Conservation (phyloP, 1,140 invertebrate genomes). For the Triops longicaudatus region DNA sequence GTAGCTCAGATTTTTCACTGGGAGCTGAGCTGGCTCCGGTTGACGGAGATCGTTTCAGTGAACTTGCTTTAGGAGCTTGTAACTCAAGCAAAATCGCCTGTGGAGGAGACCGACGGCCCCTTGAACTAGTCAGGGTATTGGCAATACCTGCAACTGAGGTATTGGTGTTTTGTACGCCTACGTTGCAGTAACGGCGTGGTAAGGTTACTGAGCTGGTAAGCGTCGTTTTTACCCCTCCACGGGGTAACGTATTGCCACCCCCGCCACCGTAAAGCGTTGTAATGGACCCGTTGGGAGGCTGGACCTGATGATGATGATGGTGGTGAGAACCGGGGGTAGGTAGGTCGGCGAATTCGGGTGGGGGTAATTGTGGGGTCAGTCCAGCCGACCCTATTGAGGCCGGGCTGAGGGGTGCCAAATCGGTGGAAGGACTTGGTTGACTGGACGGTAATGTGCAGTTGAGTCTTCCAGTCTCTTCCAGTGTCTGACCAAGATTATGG, state of each 20-base stretch:
- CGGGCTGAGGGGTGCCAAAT: slow-evolving; percentile 27
- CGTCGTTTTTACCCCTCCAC: slow-evolving; percentile 21
- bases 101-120: background rate
- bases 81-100: background rate
- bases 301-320: slow-evolving; percentile 19
- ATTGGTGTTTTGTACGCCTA: background rate
- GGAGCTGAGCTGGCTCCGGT: background rate
- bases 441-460: slow-evolving; percentile 30
- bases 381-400: slow-evolving; percentile 29
- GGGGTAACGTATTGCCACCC: slow-evolving; percentile 32
- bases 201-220: background rate
- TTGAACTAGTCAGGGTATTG: background rate
- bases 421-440: slow-evolving; percentile 23
- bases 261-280: slow-evolving; percentile 28
- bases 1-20: background rate
- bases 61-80: background rate
- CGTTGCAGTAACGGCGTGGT: background rate
- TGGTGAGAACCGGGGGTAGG: slow-evolving; percentile 25
- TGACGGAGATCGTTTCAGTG: background rate
- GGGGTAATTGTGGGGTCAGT: slow-evolving; percentile 33
- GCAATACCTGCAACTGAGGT: no score
- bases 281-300: slow-evolving; percentile 28
- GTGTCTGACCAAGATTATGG: slow-evolving; percentile 30
- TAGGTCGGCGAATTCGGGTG: slow-evolving; percentile 36
- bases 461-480: slow-evolving; percentile 31